Evolutionary conservation across 2,797 vertebrate species (phyloP).

Genomic region (Pipistrellus pipistrellus): DNA sequence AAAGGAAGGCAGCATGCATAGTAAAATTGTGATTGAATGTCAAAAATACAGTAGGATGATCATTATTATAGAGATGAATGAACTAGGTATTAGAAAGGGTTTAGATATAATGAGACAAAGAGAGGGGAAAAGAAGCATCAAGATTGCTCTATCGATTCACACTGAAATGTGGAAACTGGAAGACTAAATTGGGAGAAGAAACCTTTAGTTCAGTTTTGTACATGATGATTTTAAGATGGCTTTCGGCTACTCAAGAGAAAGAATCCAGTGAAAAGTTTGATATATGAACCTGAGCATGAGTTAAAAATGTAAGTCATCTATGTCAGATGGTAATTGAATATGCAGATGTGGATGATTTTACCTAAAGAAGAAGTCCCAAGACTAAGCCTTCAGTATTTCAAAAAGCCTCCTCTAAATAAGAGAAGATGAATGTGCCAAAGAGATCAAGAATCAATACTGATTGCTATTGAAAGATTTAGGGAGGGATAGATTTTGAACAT

Average conservation of each 20-base stretch:
- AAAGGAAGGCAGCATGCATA: background rate
- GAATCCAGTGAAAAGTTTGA: background rate
- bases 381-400: background rate
- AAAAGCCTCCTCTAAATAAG: background rate
- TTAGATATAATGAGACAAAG: background rate
- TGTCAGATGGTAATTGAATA: background rate
- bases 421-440: background rate
- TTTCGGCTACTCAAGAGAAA: background rate
- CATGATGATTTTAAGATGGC: background rate
- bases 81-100: background rate
- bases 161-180: background rate
- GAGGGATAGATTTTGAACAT: background rate
- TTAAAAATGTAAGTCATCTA: background rate
- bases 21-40: background rate
- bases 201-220: background rate
- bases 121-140: background rate
- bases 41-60: background rate
- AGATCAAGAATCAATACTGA: background rate
- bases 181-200: background rate
- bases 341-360: background rate
- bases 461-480: background rate
- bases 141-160: background rate
- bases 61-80: background rate
- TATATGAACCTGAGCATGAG: background rate
- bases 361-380: background rate